These are phyloP conservation scores for Crotalus viridis DNA, from an alignment of 2,113 vertebrate species.

Conservation along the genomic window DNA sequence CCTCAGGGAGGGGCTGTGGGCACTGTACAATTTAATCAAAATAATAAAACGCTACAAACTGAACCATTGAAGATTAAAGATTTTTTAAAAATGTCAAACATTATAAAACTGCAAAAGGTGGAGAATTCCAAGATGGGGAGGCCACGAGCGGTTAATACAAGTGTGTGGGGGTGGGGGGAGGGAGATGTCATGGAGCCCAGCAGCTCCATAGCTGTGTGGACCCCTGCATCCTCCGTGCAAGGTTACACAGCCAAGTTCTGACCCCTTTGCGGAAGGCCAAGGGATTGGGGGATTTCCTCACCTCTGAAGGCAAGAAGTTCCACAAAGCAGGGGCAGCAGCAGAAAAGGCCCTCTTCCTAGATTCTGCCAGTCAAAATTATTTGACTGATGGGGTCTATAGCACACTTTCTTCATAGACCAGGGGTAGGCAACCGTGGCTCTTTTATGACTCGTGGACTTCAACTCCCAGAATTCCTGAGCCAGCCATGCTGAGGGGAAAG, in stretches of 20 bases:
- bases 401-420: neutral
- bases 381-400: neutral
- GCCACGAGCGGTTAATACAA: no score
- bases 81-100: no score
- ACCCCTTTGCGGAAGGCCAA: neutral
- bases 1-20: no score
- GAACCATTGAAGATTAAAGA: neutral
- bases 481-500: no score
- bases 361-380: neutral
- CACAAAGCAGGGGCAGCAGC: neutral
- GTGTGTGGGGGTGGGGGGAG: no score
- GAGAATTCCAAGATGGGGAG: no score
- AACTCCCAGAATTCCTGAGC: no score
- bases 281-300: neutral
- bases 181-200: no score
- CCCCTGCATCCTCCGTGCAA: neutral
- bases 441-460: no score
- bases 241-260: neutral
- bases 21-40: neutral
- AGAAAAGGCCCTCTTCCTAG: neutral
- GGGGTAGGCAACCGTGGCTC: no score
- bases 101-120: no score
- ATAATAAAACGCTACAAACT: neutral
- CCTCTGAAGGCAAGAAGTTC: neutral
- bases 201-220: neutral